Evolutionary conservation across 1,140 invertebrate genomes (phyloP).

Genomic region (Frieseomelitta varia): DNA sequence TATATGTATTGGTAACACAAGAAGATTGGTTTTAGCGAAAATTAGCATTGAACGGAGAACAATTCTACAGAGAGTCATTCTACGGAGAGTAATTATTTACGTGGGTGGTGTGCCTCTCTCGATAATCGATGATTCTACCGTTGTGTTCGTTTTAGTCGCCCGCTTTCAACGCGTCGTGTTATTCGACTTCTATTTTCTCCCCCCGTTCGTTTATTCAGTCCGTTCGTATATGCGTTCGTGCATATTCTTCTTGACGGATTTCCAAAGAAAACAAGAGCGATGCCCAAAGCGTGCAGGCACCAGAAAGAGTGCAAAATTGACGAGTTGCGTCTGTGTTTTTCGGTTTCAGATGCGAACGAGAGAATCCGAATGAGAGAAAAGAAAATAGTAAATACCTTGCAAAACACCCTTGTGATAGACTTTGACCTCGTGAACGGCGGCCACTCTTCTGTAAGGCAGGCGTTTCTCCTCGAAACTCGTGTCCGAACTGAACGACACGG

Average conservation of each 20-base stretch:
- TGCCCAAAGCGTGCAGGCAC: not conserved
- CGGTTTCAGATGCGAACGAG: not conserved
- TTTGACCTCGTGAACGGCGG: constrained; percentile 77
- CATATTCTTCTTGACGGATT: constrained; percentile 11
- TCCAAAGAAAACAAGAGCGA: constrained; percentile 30
- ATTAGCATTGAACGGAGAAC: not conserved
- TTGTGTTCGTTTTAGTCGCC: not conserved
- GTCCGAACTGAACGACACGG: constrained; percentile 78
- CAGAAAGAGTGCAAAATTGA: not conserved
- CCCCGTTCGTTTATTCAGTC: not conserved
- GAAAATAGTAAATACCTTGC: constrained; percentile 66
- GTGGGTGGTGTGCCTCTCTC: no score
- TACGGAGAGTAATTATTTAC: not conserved
- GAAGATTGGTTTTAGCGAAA: not conserved
- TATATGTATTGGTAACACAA: not conserved
- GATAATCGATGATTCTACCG: not conserved
- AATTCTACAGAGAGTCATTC: not conserved
- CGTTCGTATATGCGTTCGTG: not conserved
- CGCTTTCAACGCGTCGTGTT: not conserved
- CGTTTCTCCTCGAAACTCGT: constrained; percentile 75
- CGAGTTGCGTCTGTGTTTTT: not conserved
- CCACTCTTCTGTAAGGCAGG: constrained; percentile 57
- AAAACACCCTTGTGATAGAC: constrained; percentile 77
- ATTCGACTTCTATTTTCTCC: not conserved
- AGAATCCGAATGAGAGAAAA: no score